Conservation (phyloP, 2,888 invertebrate species). For the Drosophila suboccidentalis region DNA sequence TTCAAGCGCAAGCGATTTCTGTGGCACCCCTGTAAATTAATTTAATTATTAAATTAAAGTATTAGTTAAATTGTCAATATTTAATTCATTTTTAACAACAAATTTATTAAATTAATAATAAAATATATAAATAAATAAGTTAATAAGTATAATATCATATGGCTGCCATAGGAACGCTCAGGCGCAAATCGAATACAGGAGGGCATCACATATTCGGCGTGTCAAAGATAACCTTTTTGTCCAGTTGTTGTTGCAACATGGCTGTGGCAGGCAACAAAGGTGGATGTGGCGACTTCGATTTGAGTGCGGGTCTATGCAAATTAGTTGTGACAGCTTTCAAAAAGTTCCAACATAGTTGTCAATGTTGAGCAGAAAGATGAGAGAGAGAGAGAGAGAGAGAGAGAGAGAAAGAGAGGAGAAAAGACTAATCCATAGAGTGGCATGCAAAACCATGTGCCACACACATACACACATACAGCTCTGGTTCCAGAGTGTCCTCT, state of each 20-base stretch:
- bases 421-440: slow-evolving; percentile 51
- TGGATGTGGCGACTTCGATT: slow-evolving; percentile 4
- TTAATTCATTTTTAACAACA: no score
- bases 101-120: no score
- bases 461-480: slow-evolving; percentile 19
- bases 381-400: slow-evolving; percentile 7
- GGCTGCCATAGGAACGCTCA: no score
- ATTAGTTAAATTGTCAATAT: no score
- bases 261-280: neutral
- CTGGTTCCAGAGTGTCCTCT: slow-evolving; percentile 5
- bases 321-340: slow-evolving; percentile 80
- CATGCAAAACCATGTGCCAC: slow-evolving; percentile 17
- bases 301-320: slow-evolving; percentile 64
- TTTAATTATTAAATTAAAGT: no score
- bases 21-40: no score
- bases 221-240: neutral
- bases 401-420: slow-evolving; percentile 6
- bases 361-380: slow-evolving; percentile 36
- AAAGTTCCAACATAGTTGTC: slow-evolving; percentile 77
- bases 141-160: no score
- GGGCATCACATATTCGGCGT: neutral
- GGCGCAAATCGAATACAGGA: neutral
- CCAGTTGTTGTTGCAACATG: neutral
- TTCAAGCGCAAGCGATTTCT: no score
- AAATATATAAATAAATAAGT: no score